These are phyloP conservation scores for Sebastes cheni DNA, from an alignment of 2,797 vertebrate genomes.

Conservation along the genomic window DNA sequence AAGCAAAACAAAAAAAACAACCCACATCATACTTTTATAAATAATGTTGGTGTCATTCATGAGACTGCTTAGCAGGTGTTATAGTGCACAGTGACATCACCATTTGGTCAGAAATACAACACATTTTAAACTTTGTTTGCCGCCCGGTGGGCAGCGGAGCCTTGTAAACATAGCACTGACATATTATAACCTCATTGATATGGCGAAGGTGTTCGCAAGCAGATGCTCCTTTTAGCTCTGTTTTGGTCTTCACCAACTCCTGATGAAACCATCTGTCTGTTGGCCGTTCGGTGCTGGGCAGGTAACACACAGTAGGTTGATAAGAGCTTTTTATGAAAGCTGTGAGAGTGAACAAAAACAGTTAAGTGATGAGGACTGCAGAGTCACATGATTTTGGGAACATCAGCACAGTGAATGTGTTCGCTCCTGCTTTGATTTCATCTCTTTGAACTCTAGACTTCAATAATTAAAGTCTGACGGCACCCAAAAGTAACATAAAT, in stretches of 20 bases:
- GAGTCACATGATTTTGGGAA: background rate
- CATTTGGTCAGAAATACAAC: background rate
- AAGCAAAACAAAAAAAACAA: background rate
- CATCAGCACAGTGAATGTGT: background rate
- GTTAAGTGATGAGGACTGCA: too few species aligned
- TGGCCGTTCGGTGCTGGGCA: fast-evolving
- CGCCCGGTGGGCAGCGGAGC: background rate
- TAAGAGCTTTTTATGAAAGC: background rate
- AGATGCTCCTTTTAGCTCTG: background rate
- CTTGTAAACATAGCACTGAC: background rate
- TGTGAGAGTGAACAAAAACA: background rate
- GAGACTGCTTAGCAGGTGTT: background rate
- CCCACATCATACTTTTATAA: background rate
- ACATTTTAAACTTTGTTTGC: background rate
- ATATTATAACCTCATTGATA: background rate
- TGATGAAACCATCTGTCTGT: background rate
- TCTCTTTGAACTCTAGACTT: background rate
- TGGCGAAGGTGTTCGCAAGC: background rate
- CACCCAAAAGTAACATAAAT: background rate
- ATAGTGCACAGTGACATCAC: background rate
- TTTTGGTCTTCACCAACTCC: background rate
- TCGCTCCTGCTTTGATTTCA: background rate
- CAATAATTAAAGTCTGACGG: background rate
- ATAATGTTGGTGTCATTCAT: background rate
- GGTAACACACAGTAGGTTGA: background rate